These are phyloP conservation scores for Microctenopoma lineatum DNA, from an alignment of 2,797 vertebrate genomes.

Conservation along the genomic window DNA sequence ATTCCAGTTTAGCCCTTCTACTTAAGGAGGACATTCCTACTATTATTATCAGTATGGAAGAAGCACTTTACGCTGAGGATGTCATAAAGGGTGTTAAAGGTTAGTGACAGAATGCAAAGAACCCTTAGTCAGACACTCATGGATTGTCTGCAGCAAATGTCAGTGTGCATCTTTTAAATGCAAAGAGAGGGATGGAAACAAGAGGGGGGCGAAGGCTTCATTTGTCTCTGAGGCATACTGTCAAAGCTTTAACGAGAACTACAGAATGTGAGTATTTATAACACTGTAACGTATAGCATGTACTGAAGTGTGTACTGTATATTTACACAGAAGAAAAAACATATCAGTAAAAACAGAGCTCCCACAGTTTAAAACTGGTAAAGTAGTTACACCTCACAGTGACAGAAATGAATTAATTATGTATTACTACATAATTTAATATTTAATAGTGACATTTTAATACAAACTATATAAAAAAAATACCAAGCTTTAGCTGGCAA, in stretches of 20 bases:
- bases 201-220: slow-evolving; percentile 54
- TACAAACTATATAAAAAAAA: neutral
- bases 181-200: slow-evolving; percentile 71
- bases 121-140: slow-evolving; percentile 62
- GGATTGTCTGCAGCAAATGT: slow-evolving; percentile 63
- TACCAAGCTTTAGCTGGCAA: neutral
- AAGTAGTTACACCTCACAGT: neutral
- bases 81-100: slow-evolving; percentile 36
- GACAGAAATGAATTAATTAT: no score
- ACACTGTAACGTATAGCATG: slow-evolving; percentile 1
- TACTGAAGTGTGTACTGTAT: slow-evolving; percentile 13
- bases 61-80: slow-evolving; percentile 33
- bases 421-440: no score
- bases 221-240: slow-evolving; percentile 43
- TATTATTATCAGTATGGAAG: slow-evolving; percentile 47
- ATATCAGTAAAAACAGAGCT: neutral
- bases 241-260: slow-evolving; percentile 24
- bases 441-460: no score
- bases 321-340: slow-evolving; percentile 1
- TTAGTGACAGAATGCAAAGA: slow-evolving; percentile 56
- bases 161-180: slow-evolving; percentile 64
- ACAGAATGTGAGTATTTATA: slow-evolving; percentile 38
- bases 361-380: neutral
- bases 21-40: slow-evolving; percentile 26
- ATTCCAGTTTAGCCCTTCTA: neutral